Evolutionary conservation across 2,888 invertebrate species (phyloP).

Genomic region (Megaustenia siamemsis): DNA sequence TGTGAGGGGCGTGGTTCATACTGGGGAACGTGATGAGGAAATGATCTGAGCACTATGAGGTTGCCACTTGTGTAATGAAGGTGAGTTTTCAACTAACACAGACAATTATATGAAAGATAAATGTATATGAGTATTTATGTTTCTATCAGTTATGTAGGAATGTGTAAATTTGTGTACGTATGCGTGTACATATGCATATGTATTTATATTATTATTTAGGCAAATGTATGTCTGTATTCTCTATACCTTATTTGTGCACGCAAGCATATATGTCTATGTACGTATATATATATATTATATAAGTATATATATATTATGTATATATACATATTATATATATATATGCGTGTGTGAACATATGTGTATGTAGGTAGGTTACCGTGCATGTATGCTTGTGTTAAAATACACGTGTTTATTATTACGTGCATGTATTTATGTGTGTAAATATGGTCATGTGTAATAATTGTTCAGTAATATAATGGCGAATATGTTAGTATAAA

Average conservation of each 20-base stretch:
- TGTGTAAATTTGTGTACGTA: slow-evolving; percentile 15
- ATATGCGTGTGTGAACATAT: not conserved
- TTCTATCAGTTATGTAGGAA: slow-evolving; percentile 23
- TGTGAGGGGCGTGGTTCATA: no score
- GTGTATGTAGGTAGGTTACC: not conserved
- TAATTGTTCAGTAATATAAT: no score
- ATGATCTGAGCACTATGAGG: no score
- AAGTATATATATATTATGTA: not conserved
- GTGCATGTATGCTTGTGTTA: not conserved
- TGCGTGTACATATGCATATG: slow-evolving; percentile 20
- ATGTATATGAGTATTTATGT: slow-evolving; percentile 20
- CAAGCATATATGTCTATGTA: not conserved
- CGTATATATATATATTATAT: slow-evolving; percentile 28
- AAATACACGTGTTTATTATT: not conserved
- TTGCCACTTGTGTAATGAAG: no score
- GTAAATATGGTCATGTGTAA: not conserved
- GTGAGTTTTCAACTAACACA: no score
- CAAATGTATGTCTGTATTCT: slow-evolving; percentile 4
- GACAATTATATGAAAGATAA: no score
- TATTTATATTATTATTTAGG: not conserved
- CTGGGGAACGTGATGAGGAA: no score
- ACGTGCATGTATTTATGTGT: not conserved
- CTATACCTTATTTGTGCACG: not conserved
- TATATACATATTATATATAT: not conserved
- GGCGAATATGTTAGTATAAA: no score